Evolutionary conservation across 2,797 vertebrate species (phyloP).

Genomic region (Hyperoplus immaculatus): DNA sequence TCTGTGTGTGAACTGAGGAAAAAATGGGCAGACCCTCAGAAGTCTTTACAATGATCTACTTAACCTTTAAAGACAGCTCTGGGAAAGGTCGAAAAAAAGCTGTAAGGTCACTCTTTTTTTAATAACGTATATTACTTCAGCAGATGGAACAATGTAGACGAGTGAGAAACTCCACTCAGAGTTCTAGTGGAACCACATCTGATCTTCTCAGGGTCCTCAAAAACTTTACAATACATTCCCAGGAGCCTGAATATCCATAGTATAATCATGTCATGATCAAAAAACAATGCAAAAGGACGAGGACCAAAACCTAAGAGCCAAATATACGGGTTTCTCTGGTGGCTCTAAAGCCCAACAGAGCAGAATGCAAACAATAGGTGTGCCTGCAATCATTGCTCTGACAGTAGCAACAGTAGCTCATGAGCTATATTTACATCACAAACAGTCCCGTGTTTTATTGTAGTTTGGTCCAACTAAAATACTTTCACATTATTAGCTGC

Average conservation of each 20-base stretch:
- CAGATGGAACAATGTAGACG: too few species aligned
- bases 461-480: neutral
- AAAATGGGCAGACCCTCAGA: slow-evolving; percentile 32
- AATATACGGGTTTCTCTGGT: neutral
- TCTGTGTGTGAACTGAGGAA: neutral
- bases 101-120: neutral
- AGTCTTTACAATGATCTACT: neutral
- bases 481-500: neutral
- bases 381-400: neutral
- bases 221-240: too few species aligned
- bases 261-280: neutral
- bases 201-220: too few species aligned
- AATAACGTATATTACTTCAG: too few species aligned
- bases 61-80: neutral
- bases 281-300: neutral
- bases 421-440: neutral
- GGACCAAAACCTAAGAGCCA: neutral
- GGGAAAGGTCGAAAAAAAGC: too few species aligned
- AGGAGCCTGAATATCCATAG: too few species aligned
- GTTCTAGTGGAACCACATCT: too few species aligned
- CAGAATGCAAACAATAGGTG: neutral
- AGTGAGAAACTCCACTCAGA: too few species aligned
- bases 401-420: neutral
- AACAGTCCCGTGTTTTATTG: neutral
- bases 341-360: neutral